Percentiles rank a stretch among this genome's conserved stretches.
phyloP scores from a whole-genome alignment of 2,797 vertebrate genomes.

The Gorsachius magnificus region DNA sequence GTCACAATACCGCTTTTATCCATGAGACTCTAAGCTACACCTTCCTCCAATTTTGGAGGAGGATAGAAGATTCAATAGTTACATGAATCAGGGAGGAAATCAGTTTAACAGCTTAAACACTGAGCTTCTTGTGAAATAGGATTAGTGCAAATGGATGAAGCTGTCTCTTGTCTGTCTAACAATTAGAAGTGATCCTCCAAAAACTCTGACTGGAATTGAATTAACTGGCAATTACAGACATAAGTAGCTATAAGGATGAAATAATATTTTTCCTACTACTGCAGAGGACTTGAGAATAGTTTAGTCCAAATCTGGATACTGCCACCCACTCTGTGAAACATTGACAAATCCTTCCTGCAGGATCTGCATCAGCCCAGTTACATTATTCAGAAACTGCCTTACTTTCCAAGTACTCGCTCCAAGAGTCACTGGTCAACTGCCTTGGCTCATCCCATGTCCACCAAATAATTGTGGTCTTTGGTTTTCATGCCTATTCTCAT shows the following conservation, averaged over 20 bases:
- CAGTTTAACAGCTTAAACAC: background rate
- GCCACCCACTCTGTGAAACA: background rate
- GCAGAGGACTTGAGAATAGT: background rate
- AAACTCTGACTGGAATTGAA: background rate
- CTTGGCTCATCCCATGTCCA: background rate
- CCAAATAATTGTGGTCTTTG: rapidly evolving
- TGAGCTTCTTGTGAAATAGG: background rate
- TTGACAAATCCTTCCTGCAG: background rate
- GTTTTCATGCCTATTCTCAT: background rate
- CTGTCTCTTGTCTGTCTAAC: background rate
- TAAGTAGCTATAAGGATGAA: background rate
- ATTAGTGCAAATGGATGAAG: background rate
- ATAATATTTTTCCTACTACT: background rate
- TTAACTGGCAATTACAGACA: conserved; percentile 9
- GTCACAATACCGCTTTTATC: background rate
- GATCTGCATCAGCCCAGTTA: background rate
- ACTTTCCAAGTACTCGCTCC: rapidly evolving
- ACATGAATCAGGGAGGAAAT: background rate
- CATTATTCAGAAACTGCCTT: background rate
- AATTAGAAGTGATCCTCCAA: background rate
- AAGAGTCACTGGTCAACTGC: background rate
- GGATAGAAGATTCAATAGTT: background rate
- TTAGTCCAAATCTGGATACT: background rate
- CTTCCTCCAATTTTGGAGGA: background rate
- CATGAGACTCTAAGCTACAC: background rate